Percentiles rank a stretch among this genome's conserved stretches.
Evolutionary conservation across 1,140 invertebrate genomes (phyloP).

Genomic region (Galleria mellonella): DNA sequence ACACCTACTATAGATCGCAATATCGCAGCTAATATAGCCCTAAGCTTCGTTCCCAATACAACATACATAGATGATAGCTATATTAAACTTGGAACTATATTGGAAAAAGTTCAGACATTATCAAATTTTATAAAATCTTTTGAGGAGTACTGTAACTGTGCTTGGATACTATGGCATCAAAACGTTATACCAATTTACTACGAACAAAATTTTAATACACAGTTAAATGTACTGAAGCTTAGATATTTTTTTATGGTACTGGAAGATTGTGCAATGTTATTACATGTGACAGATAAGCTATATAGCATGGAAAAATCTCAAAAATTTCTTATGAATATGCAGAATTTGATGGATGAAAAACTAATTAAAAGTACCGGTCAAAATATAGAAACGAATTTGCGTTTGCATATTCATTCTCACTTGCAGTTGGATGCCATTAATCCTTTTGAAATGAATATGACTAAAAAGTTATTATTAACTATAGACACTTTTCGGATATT

Average conservation of each 20-base stretch:
- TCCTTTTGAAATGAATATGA: constrained; percentile 79
- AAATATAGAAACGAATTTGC: constrained; percentile 92
- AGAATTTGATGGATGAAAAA: constrained; percentile 55
- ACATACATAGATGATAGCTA: constrained; percentile 74
- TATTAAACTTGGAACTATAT: constrained; percentile 68
- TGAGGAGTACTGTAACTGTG: constrained; percentile 80
- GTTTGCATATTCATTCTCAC: constrained; percentile 93
- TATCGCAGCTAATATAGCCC: constrained; percentile 79
- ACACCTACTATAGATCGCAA: constrained; percentile 79
- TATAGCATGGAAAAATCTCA: constrained; percentile 30
- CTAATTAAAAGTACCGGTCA: constrained; percentile 86
- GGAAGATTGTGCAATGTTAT: constrained; percentile 73
- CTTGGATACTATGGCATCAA: constrained; percentile 89
- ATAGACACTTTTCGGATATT: constrained; percentile 70
- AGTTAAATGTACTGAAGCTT: constrained; percentile 77
- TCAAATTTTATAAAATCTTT: constrained; percentile 77
- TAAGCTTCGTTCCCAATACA: constrained; percentile 78
- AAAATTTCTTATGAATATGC: constrained; percentile 45
- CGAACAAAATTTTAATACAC: constrained; percentile 79
- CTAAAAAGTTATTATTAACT: constrained; percentile 73
- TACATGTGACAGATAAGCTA: constrained; percentile 47
- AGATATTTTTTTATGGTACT: constrained; percentile 81
- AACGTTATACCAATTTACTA: constrained; percentile 86
- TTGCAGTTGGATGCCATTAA: constrained; percentile 88
- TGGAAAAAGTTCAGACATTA: constrained; percentile 79